These are phyloP conservation scores for Clarias magur DNA, from an alignment of 2,113 vertebrate species.

Conservation along the genomic window DNA sequence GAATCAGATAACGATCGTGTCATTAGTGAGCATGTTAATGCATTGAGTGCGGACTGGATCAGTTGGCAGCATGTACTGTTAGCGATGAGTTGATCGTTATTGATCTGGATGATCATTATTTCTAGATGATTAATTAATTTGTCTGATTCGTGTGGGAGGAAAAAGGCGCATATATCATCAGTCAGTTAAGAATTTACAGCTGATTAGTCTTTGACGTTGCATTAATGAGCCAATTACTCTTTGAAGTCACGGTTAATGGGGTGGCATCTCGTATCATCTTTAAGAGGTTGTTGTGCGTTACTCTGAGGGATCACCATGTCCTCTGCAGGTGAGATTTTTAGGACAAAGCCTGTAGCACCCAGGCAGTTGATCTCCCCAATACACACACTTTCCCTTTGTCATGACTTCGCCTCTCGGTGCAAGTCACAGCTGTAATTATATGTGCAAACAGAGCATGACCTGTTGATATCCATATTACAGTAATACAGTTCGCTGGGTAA, in stretches of 20 bases:
- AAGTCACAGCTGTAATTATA: conserved; percentile 44
- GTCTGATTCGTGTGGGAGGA: not conserved
- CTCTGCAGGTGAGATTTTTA: not conserved
- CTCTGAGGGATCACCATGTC: not conserved
- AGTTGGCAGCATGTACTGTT: not conserved
- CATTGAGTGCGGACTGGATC: not conserved
- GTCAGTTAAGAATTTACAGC: conserved; percentile 39
- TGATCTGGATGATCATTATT: not conserved
- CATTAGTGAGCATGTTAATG: not conserved
- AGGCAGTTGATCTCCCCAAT: not conserved
- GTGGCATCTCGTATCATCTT: conserved; percentile 6
- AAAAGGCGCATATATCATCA: conserved; percentile 33
- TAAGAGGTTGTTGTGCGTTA: not conserved
- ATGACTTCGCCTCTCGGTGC: conserved; percentile 40
- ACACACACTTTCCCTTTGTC: conserved; percentile 6
- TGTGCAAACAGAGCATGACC: conserved; percentile 57
- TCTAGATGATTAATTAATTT: conserved; percentile 7
- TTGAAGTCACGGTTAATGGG: conserved; percentile 39
- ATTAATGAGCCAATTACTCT: conserved; percentile 46
- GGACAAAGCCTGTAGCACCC: not conserved
- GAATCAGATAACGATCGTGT: not conserved
- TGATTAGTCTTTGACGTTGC: conserved; percentile 45
- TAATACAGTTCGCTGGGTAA: conserved; percentile 57
- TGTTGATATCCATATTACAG: conserved; percentile 52
- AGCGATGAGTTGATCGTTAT: not conserved